Base-by-base conservation (phyloP, 2,113 vertebrate genomes). In the Actenoides lindsayi region DNA sequence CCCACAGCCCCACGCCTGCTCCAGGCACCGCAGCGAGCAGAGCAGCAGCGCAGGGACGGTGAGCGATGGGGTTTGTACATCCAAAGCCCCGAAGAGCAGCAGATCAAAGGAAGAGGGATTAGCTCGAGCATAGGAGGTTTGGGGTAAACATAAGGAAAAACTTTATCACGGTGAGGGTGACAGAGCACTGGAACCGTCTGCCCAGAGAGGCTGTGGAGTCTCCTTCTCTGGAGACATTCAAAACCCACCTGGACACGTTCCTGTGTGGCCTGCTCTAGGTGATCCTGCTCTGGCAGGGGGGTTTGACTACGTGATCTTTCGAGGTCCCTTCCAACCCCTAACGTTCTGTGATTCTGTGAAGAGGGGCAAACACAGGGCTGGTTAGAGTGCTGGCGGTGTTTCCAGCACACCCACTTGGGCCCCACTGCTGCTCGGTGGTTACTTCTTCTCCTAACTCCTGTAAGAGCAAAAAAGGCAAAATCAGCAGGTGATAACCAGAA, bases 321-420 rank as follows among this genome's bases (percentile, higher is more conserved):
- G 41, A 41, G 41, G 12, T 13, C 41, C 41, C 41, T 41, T 41
- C 41, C 41, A 41, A 41, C 41, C 41, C 41, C 41, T 41, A 41
- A 41, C 10, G 41, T 41, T 41, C 41, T 10, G 41, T 41, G 41
- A 41, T 41, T 41, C 41, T 41, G 41, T 20, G 33, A 75, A 67
- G 23, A 50, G 21, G 2, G 50, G 48, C 21, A 63, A 56, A 41
- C 15, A n/a, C 4, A 30, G 10, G 44, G 28, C 31, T 51, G 31
- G 5, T 37, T 11, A 37, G 15, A 18, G 21, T 8, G 11, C 21
- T 46, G n/a, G 15, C 5, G 70, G 62, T 13, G 21, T 41, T 83
- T 9, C 31, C 42, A 63, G 59, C 16, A 24, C 17, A 2, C 2
- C 11, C 0, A 0, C 33, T 63, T 11, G 19, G 18, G 75, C 4